Base-by-base conservation (phyloP, 2,113 vertebrate species). In the Ariopsis seemanni region DNA sequence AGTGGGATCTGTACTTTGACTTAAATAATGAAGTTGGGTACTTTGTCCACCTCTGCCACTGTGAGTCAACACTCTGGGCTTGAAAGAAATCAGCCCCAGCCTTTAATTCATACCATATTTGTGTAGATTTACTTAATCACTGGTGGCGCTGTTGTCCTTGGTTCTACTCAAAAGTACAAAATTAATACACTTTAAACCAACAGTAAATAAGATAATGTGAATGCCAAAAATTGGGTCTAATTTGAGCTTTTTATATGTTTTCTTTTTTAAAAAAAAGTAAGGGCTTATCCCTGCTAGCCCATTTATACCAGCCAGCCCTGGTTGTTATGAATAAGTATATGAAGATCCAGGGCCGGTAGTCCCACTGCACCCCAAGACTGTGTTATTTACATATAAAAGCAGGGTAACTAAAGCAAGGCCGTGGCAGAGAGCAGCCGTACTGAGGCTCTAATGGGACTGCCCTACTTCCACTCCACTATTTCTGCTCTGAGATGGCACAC, bases 321-420 rank as follows among this genome's bases (percentile, higher is more conserved):
- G 11, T 2, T 27, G 20, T 75, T 75, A 85, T 60, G 30, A 48
- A 48, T 50, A 62, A 62, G 25, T 7, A 18, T 42, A 22, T 48
- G 17, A 85, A 48, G n/a, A 65, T 53, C 48, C 48, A 65, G 74
- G 34, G 42, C 42, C 9, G 52, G 17, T 34, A 65, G n/a, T 78
- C 58, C 74, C 74, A 53, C 48, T 25, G 60, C 58, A 27, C 58
- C 9, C 11, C 10, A 12, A 79, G 48, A 52, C 25, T 65, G 25
- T 30, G 11, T 89, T 89, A 86, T 83, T 89, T 86, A 83, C 85
- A 89, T 79, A 63, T 75, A 60, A 87, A 63, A 75, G 60, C 48
- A 72, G 81, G 83, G 77, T 58, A 81, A 71, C 20, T 87, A 82
- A 72, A 82, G 78, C 34, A 71, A 72, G 17, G 79, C 42, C 15